Evolutionary conservation across 2,888 invertebrate genomes (phyloP), one percentile per base, ranked within the genome.

Genomic region (Pediacus dermestoides): DNA sequence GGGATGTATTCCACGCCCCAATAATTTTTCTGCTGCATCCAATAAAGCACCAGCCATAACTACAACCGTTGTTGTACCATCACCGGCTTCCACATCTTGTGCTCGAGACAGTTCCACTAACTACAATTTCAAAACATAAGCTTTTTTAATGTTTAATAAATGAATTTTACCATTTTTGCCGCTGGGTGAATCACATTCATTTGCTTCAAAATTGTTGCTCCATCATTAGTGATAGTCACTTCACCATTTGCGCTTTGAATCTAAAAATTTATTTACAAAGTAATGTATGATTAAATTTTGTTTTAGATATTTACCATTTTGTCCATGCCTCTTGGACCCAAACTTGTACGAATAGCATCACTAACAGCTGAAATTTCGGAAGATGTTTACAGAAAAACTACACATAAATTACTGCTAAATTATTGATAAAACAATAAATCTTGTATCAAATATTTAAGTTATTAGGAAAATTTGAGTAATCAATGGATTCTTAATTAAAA

Each of bases 171-270:
- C 96, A 99, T 97, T 80, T 96, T 96, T 11, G 97, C 97, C 52
- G 97, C 95, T 31, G 99, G 99, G 70, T 99, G 99, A 47, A 92
- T 77, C 1, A 99, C 96, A 71, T 92, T 92, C 84, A 99, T 99
- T 74, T 97, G 91, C 70, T 99, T 96, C 42, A 99, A 74, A 70
- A 99, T 99, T 18, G 99, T 99, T 18, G 99, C 99, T 39, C 99
- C 99, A 77, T 99, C 99, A 73, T 99, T 99, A 35, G 99, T 99
- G 47, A 99, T 99, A 2, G 96, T 97, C 0, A 99, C 99, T 75
- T 97, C 97, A 4, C 97, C 97, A 73, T 92, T 95, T 18, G 83
- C 82, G 18, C 92, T 77, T 76, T 99, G 97, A 60, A 99, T 99
- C 89, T 90, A 60, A 44, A 73, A 71, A 23, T 22, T 40, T 10